These are phyloP conservation scores for Muschampia plurimacula DNA, from an alignment of 2,888 invertebrate species.

Conservation along the genomic window DNA sequence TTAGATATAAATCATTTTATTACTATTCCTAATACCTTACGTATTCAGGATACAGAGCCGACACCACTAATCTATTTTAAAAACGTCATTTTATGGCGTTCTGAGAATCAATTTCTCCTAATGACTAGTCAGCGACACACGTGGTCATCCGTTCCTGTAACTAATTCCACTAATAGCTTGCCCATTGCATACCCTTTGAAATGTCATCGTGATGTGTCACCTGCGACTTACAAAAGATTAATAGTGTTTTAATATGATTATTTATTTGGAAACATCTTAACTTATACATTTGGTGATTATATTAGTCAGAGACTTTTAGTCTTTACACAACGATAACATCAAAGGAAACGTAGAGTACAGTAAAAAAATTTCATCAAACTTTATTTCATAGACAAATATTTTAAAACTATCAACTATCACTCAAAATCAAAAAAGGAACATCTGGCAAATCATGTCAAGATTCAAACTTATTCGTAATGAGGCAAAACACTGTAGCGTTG, in stretches of 20 bases:
- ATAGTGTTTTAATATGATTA: constrained; percentile 12
- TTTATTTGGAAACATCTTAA: not conserved
- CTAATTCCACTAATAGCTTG: constrained; percentile 51
- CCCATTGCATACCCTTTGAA: constrained; percentile 41
- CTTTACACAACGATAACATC: no score
- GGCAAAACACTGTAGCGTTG: constrained; percentile 12
- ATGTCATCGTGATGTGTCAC: constrained; percentile 32
- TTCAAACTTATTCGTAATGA: constrained; percentile 16
- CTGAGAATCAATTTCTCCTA: constrained; percentile 58
- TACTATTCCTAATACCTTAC: not conserved
- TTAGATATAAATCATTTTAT: no score
- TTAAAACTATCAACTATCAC: not conserved
- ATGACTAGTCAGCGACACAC: constrained; percentile 49
- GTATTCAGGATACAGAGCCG: not conserved
- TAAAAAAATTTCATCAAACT: no score
- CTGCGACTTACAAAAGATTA: constrained; percentile 18
- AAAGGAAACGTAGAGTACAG: no score
- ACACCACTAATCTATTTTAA: constrained; percentile 44
- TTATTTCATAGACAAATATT: no score
- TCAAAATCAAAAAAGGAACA: not conserved
- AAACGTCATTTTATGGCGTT: constrained; percentile 47
- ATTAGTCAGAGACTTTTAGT: no score
- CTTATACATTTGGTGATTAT: no score
- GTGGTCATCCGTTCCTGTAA: constrained; percentile 47
- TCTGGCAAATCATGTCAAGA: constrained; percentile 11